Evolutionary conservation across 2,113 vertebrate genomes (phyloP).

Genomic region (Rhinoptilus africanus): DNA sequence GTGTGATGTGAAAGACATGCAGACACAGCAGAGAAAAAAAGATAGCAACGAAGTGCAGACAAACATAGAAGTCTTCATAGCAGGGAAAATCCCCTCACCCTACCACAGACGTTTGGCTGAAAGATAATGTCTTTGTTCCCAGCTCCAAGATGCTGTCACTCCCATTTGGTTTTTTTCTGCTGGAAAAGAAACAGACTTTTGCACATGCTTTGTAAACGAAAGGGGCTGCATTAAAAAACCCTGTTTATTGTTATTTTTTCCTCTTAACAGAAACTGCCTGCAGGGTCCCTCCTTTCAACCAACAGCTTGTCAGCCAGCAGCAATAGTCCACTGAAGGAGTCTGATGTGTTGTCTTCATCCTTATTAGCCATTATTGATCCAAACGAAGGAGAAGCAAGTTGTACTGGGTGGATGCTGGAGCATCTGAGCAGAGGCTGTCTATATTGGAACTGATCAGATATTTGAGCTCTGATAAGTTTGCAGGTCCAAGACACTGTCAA

Average conservation of each 20-base stretch:
- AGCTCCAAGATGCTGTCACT: conserved; percentile 24
- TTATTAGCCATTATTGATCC: neutral
- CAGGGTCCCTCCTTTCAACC: neutral
- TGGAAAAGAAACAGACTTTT: conserved; percentile 21
- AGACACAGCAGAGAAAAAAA: neutral
- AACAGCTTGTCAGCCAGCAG: neutral
- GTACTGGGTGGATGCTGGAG: neutral
- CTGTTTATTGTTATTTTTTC: neutral
- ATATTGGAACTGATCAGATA: neutral
- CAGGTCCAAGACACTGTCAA: neutral
- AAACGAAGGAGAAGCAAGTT: neutral
- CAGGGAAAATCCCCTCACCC: neutral
- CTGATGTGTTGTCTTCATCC: neutral
- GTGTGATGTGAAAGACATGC: neutral
- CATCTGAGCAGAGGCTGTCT: neutral
- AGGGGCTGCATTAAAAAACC: neutral
- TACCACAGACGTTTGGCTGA: neutral
- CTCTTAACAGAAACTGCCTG: neutral
- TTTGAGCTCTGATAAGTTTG: neutral
- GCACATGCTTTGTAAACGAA: neutral
- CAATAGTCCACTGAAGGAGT: neutral
- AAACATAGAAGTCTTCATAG: neutral
- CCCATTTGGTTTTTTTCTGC: neutral
- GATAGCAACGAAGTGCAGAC: neutral
- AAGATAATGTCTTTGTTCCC: conserved; percentile 7